These are phyloP conservation scores for Fistularia commersonii DNA, from an alignment of 2,797 vertebrate species.

Conservation along the genomic window DNA sequence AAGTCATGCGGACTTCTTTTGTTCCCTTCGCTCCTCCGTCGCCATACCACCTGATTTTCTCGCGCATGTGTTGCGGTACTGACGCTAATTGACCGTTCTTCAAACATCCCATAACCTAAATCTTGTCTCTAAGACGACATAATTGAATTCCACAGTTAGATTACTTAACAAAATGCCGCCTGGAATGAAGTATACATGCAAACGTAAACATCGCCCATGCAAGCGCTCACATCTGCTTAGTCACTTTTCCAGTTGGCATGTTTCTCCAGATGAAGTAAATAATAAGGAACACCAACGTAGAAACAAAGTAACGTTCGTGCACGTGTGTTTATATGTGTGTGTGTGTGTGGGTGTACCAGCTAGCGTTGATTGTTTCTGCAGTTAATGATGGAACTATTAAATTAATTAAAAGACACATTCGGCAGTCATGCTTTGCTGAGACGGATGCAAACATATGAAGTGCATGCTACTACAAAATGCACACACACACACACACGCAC, in stretches of 20 bases:
- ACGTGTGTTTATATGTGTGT: slow-evolving; percentile 18
- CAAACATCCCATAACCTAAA: slow-evolving; percentile 67
- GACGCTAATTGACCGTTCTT: slow-evolving; percentile 57
- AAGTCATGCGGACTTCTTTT: no score
- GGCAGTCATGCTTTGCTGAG: slow-evolving; percentile 44
- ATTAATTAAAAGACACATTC: slow-evolving; percentile 55
- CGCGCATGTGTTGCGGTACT: slow-evolving; percentile 53
- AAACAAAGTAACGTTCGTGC: slow-evolving; percentile 11
- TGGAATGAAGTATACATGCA: slow-evolving; percentile 26
- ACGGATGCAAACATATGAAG: slow-evolving; percentile 26
- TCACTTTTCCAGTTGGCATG: slow-evolving; percentile 54
- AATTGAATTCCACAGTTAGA: slow-evolving; percentile 57
- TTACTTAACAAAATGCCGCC: slow-evolving; percentile 56
- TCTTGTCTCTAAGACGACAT: slow-evolving; percentile 55
- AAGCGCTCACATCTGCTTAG: slow-evolving; percentile 36
- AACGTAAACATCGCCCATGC: slow-evolving; percentile 19
- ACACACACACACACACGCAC: slow-evolving; percentile 7
- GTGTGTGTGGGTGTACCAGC: slow-evolving; percentile 36
- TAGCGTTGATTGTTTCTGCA: slow-evolving; percentile 53
- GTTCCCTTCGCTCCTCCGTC: slow-evolving; percentile 1
- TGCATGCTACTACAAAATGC: background rate
- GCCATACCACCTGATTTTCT: slow-evolving; percentile 28
- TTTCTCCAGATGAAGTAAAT: slow-evolving; percentile 49
- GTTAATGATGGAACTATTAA: slow-evolving; percentile 64
- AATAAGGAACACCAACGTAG: slow-evolving; percentile 61